Percentiles rank a stretch among this genome's conserved stretches.
Evolutionary conservation across 2,113 vertebrate genomes (phyloP).

Genomic region (Antennarius striatus): DNA sequence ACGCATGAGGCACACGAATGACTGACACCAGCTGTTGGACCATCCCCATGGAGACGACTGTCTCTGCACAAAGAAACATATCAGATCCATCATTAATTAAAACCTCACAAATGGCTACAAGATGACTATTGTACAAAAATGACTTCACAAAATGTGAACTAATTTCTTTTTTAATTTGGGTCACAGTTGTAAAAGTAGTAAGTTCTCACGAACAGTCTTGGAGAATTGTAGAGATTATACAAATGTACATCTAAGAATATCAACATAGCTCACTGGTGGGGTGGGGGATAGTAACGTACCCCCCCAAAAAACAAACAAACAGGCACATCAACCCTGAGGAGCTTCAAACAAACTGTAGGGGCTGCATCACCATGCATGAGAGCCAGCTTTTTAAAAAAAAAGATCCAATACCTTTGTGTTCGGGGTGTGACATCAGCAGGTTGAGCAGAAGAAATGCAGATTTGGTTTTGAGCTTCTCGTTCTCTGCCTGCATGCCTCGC

Average conservation of each 20-base stretch:
- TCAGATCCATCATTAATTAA: not conserved
- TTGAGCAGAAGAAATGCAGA: constrained; percentile 89
- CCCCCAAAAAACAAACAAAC: too few relatives aligned
- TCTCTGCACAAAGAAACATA: constrained; percentile 66
- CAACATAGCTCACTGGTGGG: too few relatives aligned
- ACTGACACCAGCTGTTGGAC: constrained; percentile 86
- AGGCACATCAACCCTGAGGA: not conserved
- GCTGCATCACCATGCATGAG: not conserved
- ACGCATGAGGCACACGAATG: constrained; percentile 73
- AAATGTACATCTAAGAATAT: too few relatives aligned
- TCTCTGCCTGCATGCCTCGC: constrained; percentile 89
- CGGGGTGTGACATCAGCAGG: constrained; percentile 84
- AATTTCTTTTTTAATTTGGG: too few relatives aligned
- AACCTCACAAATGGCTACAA: not conserved
- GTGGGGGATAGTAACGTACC: too few relatives aligned
- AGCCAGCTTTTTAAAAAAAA: too few relatives aligned
- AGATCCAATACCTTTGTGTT: constrained; percentile 83
- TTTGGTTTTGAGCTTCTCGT: constrained; percentile 88
- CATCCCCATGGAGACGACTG: constrained; percentile 90
- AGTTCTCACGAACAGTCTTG: too few relatives aligned
- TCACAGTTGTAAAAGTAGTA: too few relatives aligned
- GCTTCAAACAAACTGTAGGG: not conserved
- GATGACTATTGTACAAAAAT: too few relatives aligned
- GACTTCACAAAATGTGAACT: too few relatives aligned
- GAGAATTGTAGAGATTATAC: too few relatives aligned